These are phyloP conservation scores for Sesamia inferens DNA, from an alignment of 2,888 invertebrate species.

Conservation along the genomic window DNA sequence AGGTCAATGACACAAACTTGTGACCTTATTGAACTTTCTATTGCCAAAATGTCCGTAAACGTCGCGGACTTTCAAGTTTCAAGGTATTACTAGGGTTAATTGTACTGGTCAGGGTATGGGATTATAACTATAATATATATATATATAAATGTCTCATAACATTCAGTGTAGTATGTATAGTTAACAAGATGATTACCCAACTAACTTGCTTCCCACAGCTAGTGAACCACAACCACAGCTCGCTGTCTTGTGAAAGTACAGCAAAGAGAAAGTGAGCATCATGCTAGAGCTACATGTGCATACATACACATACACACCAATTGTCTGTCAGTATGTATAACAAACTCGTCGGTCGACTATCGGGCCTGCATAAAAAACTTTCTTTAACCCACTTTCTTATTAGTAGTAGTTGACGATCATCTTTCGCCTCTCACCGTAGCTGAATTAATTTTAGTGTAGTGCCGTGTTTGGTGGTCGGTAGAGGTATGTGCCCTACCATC, in stretches of 20 bases:
- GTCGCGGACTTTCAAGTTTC: conserved; percentile 47
- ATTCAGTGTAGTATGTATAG: conserved; percentile 34
- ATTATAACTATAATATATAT: no score
- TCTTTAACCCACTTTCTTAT: conserved; percentile 90
- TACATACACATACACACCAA: conserved; percentile 70
- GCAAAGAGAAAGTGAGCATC: conserved; percentile 88
- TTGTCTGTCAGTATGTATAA: conserved; percentile 78
- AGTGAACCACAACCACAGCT: conserved; percentile 86
- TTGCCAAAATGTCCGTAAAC: conserved; percentile 45
- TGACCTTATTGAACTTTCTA: conserved; percentile 74
- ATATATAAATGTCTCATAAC: neutral
- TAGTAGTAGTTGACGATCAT: conserved; percentile 78
- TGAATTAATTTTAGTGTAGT: conserved; percentile 84
- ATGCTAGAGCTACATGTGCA: conserved; percentile 80
- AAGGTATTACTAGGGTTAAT: conserved; percentile 41
- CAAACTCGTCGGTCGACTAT: conserved; percentile 81
- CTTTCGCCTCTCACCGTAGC: conserved; percentile 84
- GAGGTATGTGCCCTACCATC: conserved; percentile 88
- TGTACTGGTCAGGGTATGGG: neutral
- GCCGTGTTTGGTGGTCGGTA: conserved; percentile 82
- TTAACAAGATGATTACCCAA: conserved; percentile 70
- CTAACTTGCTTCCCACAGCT: conserved; percentile 73
- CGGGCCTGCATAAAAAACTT: conserved; percentile 86
- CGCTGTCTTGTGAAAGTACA: conserved; percentile 88
- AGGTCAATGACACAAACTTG: conserved; percentile 70